Percentiles rank a stretch among this genome's conserved stretches.
These are phyloP conservation scores for Podocnemis expansa DNA, from an alignment of 2,113 vertebrate species.

Conservation along the genomic window DNA sequence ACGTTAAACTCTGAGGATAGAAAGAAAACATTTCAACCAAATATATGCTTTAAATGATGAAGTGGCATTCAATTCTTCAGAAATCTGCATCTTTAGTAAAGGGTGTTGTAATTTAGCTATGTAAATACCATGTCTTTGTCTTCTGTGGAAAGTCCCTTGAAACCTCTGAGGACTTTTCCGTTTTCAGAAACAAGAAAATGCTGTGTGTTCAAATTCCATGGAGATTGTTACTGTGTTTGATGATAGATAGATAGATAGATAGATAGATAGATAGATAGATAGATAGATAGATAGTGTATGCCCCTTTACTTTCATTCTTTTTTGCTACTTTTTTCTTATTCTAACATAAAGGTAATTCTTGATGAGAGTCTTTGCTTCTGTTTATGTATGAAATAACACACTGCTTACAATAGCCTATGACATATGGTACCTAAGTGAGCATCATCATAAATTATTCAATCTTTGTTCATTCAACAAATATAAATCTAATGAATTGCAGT, in stretches of 20 bases:
- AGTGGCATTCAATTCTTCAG: not conserved
- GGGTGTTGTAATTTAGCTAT: not conserved
- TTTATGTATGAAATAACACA: conserved; percentile 40
- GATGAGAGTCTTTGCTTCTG: conserved; percentile 31
- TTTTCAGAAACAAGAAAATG: not conserved
- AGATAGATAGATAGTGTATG: not conserved
- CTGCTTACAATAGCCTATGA: not conserved
- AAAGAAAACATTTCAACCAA: not conserved
- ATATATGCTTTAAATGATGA: not conserved
- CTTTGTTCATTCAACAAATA: conserved; percentile 12
- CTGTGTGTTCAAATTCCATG: not conserved
- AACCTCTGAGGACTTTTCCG: not conserved
- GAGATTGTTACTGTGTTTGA: not conserved
- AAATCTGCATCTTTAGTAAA: not conserved
- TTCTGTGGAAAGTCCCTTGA: not conserved
- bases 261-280: too few relatives aligned
- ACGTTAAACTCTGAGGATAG: not conserved
- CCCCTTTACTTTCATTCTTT: conserved; percentile 3
- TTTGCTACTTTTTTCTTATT: conserved; percentile 11
- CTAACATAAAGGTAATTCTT: conserved; percentile 27
- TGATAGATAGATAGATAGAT: too few relatives aligned
- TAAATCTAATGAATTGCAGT: conserved; percentile 61
- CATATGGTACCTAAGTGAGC: conserved; percentile 66
- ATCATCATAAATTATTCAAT: conserved; percentile 68
- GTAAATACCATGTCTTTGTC: not conserved